phyloP scores from a whole-genome alignment of 2,888 invertebrate genomes.

The Clusia tigrina region DNA sequence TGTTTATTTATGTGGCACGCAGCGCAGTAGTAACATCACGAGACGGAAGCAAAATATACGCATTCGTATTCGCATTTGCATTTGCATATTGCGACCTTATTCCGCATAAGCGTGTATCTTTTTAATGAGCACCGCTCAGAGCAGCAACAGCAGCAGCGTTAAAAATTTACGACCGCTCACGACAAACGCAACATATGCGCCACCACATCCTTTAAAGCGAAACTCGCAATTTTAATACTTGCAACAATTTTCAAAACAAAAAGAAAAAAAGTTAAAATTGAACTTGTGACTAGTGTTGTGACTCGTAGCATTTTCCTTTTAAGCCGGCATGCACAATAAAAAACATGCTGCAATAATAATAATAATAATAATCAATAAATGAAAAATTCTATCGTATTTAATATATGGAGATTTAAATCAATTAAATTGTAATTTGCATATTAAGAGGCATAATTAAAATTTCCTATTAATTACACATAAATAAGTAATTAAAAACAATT shows the following conservation, averaged over 20 bases:
- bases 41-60: background rate
- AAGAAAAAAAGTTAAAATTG: background rate
- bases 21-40: background rate
- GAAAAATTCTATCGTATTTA: background rate
- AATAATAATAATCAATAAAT: background rate
- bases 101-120: background rate
- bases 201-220: background rate
- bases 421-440: no score
- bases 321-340: background rate
- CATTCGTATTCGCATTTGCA: background rate
- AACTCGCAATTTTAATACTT: background rate
- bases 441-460: no score
- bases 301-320: no score
- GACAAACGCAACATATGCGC: no score
- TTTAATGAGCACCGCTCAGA: background rate
- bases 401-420: no score
- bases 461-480: no score
- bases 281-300: no score
- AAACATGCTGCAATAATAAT: background rate
- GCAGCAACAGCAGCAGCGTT: background rate
- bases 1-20: background rate
- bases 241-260: background rate
- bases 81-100: background rate
- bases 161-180: background rate
- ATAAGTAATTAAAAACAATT: background rate